Percentiles rank a stretch among this genome's conserved stretches.
phyloP scores from a whole-genome alignment of 2,888 invertebrate genomes.

The Callyntrura guangdongensis region DNA sequence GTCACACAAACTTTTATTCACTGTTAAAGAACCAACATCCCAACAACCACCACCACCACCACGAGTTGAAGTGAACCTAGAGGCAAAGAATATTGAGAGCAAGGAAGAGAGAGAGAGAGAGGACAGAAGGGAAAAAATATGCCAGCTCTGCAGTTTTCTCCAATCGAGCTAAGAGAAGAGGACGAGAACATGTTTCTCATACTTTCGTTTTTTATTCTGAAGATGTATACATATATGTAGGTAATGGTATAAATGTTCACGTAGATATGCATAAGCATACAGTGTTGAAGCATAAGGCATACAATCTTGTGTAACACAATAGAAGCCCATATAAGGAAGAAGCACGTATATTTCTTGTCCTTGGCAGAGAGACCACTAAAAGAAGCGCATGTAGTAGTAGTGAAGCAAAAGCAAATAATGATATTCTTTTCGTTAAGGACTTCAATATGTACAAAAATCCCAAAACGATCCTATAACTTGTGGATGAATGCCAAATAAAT shows the following conservation, averaged over 20 bases:
- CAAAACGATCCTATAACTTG: conserved; percentile 69
- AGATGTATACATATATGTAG: not conserved
- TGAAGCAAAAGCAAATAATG: not conserved
- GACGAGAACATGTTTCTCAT: conserved; percentile 77
- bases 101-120: conserved; percentile 40
- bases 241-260: not conserved
- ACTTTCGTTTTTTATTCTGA: conserved; percentile 52
- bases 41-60: conserved; percentile 45
- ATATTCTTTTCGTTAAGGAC: conserved; percentile 75
- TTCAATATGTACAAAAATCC: conserved; percentile 64
- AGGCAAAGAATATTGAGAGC: conserved; percentile 53
- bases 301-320: conserved; percentile 43
- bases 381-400: not conserved
- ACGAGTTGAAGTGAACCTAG: conserved; percentile 57
- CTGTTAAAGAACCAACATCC: not conserved
- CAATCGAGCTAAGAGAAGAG: conserved; percentile 78
- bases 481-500: conserved; percentile 74
- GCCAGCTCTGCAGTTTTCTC: conserved; percentile 76
- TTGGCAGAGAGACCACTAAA: conserved; percentile 61
- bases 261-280: not conserved
- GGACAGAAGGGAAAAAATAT: conserved; percentile 72
- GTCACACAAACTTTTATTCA: conserved; percentile 56
- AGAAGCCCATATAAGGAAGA: not conserved
- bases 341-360: conserved; percentile 60
- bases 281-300: too few relatives aligned